Evolutionary conservation across 2,888 invertebrate genomes (phyloP), one percentile per base, ranked within the genome.

Genomic region (Drosophila kuntzei): DNA sequence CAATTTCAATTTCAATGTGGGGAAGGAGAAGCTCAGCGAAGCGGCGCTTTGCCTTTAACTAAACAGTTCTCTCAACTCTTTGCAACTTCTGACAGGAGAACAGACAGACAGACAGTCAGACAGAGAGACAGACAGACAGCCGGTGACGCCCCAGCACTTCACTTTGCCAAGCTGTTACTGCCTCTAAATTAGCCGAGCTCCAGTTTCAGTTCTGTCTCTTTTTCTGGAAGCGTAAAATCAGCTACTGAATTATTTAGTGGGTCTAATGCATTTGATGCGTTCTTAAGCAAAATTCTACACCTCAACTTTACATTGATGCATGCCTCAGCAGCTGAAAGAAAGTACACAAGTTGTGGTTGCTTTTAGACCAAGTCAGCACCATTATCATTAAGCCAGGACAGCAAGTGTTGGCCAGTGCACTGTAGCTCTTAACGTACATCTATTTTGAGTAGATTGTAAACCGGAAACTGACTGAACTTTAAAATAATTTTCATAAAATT

Each of bases 261-360:
- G 46, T 68, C 80, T 85, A 85, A 85, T 85, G 85, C 88, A 88
- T 80, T 85, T 83, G 68, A 79, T 88, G 88, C 80, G 83, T 79
- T 79, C 68, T 53, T 53, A 59, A 60, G 67, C 37, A 59, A 60
- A 68, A 65, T 58, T 67, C 53, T 43, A 54, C 70, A 77, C 59
- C 70, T 72, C 67, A 57, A 65, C 62, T 69, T 62, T 61, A 57
- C 70, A 60, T 80, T 71, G 80, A 75, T 67, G 78, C 68, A 71
- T 51, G 55, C n/a, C 65, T 25, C 68, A 59, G 50, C 47, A 55
- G 55, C 55, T 59, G 46, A 36, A 55, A 29, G 43, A 34, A 8
- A 41, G 27, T 27, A 29, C 54, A 44, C 43, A 44, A 80, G 64
- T 78, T 80, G 87, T 78, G 70, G 79, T 50, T 76, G 78, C 79